Conservation (phyloP, 2,113 vertebrate species). For the Megatriorchis doriae region DNA sequence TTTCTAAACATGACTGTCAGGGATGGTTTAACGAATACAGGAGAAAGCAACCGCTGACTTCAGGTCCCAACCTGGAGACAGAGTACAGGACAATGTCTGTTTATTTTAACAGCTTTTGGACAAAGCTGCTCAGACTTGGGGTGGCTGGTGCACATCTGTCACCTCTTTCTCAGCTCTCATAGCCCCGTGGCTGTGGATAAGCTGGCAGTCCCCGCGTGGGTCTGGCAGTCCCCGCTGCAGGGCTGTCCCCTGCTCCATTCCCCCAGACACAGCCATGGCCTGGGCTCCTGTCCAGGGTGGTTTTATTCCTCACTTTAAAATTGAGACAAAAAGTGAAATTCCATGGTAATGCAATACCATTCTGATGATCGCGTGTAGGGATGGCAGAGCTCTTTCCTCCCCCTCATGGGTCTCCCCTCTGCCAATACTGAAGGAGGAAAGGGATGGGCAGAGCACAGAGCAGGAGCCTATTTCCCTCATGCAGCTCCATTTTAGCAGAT, state of each 20-base stretch:
- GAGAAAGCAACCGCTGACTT: background rate
- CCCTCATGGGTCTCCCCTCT: background rate
- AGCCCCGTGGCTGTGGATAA: background rate
- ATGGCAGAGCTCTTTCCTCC: background rate
- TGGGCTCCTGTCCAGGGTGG: no score
- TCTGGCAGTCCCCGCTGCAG: fast-evolving
- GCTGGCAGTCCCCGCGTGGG: background rate
- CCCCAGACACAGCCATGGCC: background rate
- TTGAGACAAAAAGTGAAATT: background rate
- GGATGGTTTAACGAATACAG: background rate
- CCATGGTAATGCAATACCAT: no score
- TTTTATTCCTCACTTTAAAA: background rate
- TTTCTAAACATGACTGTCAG: background rate
- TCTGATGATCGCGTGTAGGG: no score
- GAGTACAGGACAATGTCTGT: background rate
- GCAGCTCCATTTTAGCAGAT: background rate
- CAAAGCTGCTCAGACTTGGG: background rate
- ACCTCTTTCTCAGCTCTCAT: background rate
- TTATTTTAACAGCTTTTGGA: background rate
- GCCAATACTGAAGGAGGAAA: background rate
- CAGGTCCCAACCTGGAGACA: background rate
- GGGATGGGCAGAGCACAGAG: background rate
- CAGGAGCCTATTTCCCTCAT: background rate
- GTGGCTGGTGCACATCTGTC: background rate
- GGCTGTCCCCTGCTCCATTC: background rate